A percentile compares a stretch with the other conserved stretches of the same genome.
phyloP scores from a whole-genome alignment of 2,797 vertebrate genomes.

The Enteromius argenteus region DNA sequence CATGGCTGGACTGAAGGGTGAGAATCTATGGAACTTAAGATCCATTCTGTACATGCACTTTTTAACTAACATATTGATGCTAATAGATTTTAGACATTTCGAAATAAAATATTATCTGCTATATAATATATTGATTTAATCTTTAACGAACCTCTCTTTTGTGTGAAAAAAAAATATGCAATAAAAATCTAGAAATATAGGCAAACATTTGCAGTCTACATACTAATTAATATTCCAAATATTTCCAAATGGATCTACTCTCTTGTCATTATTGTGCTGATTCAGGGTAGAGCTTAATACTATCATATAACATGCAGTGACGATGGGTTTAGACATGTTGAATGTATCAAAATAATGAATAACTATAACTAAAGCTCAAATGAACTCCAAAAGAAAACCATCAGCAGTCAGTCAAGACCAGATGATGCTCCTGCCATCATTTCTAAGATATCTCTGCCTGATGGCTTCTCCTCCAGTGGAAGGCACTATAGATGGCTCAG shows the following conservation, averaged over 20 bases:
- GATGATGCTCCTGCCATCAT: constrained; percentile 50
- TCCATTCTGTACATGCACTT: constrained; percentile 48
- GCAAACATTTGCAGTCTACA: constrained; percentile 51
- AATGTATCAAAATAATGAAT: constrained; percentile 44
- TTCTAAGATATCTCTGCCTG: constrained; percentile 73
- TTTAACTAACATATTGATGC: constrained; percentile 16
- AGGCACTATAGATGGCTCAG: constrained; percentile 81
- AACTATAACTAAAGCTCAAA: constrained; percentile 55
- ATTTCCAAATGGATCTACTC: constrained; percentile 38
- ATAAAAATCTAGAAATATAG: constrained; percentile 59
- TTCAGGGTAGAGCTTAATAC: constrained; percentile 48
- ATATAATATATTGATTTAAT: constrained; percentile 26
- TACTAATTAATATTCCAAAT: constrained; percentile 43
- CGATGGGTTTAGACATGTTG: constrained; percentile 38
- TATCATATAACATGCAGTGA: constrained; percentile 57
- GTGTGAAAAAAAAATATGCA: constrained; percentile 42
- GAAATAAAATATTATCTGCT: constrained; percentile 26
- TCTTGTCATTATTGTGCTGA: constrained; percentile 47
- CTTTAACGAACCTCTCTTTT: constrained; percentile 23
- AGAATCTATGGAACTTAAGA: constrained; percentile 27
- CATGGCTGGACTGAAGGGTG: neutral
- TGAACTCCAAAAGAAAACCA: constrained; percentile 59
- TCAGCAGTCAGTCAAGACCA: constrained; percentile 73
- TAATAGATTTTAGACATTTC: constrained; percentile 25
- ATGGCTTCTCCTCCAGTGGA: constrained; percentile 77